Evolutionary conservation across 1,140 invertebrate genomes (phyloP).

Genomic region (Magallana ariakensis): DNA sequence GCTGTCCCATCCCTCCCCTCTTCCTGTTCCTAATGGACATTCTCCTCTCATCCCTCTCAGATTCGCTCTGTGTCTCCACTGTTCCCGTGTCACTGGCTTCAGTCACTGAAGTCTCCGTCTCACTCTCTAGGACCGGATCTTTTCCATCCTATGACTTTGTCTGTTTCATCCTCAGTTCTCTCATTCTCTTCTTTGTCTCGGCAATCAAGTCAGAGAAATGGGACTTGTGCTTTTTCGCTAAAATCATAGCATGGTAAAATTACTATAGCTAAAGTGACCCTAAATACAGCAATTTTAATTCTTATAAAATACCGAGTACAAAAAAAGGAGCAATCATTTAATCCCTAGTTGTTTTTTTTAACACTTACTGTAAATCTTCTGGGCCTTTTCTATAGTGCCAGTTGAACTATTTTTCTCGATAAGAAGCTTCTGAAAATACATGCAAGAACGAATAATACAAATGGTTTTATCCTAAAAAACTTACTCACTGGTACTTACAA

Average conservation of each 20-base stretch:
- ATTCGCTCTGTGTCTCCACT: background rate
- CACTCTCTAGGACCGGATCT: background rate
- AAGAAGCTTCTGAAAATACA: conserved; percentile 47
- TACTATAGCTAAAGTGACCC: too few species aligned
- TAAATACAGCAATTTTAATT: too few species aligned
- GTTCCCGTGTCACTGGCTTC: background rate
- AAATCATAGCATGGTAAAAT: background rate
- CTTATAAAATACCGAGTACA: too few species aligned
- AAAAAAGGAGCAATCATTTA: background rate
- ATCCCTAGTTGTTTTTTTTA: background rate
- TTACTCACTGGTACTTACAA: too few species aligned
- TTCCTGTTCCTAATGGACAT: background rate
- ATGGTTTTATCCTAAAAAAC: too few species aligned
- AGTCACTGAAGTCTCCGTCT: background rate
- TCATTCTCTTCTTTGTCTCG: conserved; percentile 46
- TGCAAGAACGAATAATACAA: too few species aligned
- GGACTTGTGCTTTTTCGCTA: conserved; percentile 45
- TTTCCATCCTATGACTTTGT: background rate
- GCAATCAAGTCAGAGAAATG: conserved; percentile 51
- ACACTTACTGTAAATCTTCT: conserved; percentile 57
- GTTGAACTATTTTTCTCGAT: conserved; percentile 55
- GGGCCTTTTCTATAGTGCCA: conserved; percentile 51
- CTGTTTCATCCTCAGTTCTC: background rate
- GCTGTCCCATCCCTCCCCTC: background rate
- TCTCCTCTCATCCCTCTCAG: background rate